Evolutionary conservation across 2,888 invertebrate genomes (phyloP), one percentile per base, ranked within the genome.

Genomic region (Meta bourneti): DNA sequence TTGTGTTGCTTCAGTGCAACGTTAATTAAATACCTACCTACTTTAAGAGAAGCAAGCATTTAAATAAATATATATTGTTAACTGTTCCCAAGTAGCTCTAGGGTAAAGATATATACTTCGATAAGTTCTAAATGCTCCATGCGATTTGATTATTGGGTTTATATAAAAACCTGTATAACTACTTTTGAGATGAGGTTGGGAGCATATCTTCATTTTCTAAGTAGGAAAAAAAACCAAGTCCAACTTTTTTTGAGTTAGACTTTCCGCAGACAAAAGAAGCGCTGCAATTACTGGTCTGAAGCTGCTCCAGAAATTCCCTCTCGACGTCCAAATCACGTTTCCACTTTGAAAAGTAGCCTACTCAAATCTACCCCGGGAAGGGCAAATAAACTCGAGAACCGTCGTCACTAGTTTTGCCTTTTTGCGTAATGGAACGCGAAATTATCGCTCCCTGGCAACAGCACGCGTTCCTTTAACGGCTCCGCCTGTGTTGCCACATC

Each of bases 381-480:
- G 20, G 34, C 34, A 49, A 9, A 72, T 34, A 82, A 82, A 72
- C 51, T 11, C 72, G n/a, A 51, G 34, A 70, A n/a, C 71, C 16
- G 48, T 75, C 61, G 6, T 20, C 48, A 69, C 69, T 69, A 49
- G 52, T 69, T 77, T 78, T 86, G 11, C 78, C 78, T 86, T 51
- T 86, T 51, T 78, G 19, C 6, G 85, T 86, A 86, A 86, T 86
- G 85, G 77, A 70, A 86, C 77, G 74, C 70, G 85, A 70, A 78
- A 81, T 78, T 78, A 85, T 86, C 77, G 77, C 34, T 20, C 77
- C 70, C 20, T 78, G 85, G 77, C 77, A 86, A 78, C 85, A 86
- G 85, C 85, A 86, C 85, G 85, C 54, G 49, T 78, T 77, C 69
- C 20, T 86, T 86, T 86, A 77, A 86, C 85, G n/a, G 85, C 78